Evolutionary conservation across 2,797 vertebrate species (phyloP), one percentile per base, ranked within the genome.

Genomic region (Sebastes dallii): DNA sequence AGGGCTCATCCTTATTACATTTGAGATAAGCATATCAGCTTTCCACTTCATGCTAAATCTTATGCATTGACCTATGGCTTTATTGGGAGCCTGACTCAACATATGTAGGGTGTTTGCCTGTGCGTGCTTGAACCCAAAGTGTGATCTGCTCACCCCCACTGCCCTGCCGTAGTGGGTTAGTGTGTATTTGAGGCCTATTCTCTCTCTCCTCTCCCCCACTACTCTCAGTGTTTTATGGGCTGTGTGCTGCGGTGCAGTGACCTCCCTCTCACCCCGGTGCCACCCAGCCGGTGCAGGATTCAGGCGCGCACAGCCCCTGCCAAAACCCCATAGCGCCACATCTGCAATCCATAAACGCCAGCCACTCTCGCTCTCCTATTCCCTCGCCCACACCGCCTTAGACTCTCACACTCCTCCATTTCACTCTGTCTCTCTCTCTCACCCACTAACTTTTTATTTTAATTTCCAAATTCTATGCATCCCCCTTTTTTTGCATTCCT

Each of bases 281-380:
- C 96, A 96, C 96, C 96, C 96, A 96, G 95, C 95, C 95, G 85
- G 95, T 95, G 93, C 89, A 93, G 92, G 93, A 94, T 93, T 94
- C 93, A 94, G 94, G 95, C 95, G 74, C 84, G 74, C 90, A 91
- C 20, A 87, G 92, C 92, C 94, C 87, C 95, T 94, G 96, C 95
- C 96, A 96, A 96, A 96, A 95, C 94, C 95, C 94, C 95, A 95
- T 86, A 94, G 94, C 94, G 83, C 95, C 95, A 96, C 96, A 96
- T 96, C 96, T 96, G 96, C 93, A 95, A 96, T 95, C 95, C 95
- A 96, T 96, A 96, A 96, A 96, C 95, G 91, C 95, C 94, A 96
- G 95, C 94, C 94, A 95, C 94, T 94, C 95, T 95, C 73, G 81
- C 92, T 95, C 95, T 95, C 92, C 83, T 84, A 90, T 91, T 94